phyloP scores from a whole-genome alignment of 1,140 invertebrate species.

The Zophobas morio region DNA sequence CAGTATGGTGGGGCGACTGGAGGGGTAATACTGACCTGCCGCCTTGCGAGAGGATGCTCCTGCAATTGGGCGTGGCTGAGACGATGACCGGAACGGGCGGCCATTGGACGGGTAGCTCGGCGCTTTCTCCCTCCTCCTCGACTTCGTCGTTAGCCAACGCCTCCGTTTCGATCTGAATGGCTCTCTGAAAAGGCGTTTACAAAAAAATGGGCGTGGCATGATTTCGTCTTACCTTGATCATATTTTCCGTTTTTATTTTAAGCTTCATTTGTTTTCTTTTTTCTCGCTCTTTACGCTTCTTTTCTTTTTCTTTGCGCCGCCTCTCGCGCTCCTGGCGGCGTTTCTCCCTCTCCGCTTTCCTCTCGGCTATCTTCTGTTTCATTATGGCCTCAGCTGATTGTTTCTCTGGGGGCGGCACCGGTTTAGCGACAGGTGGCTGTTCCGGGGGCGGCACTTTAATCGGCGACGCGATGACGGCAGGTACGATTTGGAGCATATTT shows the following conservation, averaged over 20 bases:
- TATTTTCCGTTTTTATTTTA: constrained; percentile 65
- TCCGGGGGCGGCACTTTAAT: background rate
- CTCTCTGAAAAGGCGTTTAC: constrained; percentile 57
- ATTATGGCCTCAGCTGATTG: constrained; percentile 56
- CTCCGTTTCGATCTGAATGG: constrained; percentile 63
- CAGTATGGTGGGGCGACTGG: background rate
- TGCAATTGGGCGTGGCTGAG: constrained; percentile 49
- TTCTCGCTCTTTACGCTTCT: constrained; percentile 64
- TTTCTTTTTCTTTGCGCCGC: constrained; percentile 65
- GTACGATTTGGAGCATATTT: constrained; percentile 74
- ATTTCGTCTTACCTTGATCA: constrained; percentile 64
- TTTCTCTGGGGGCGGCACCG: constrained; percentile 44
- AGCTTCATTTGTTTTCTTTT: constrained; percentile 62
- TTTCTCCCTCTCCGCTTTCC: constrained; percentile 62
- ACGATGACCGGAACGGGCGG: constrained; percentile 55
- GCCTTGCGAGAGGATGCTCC: constrained; percentile 58
- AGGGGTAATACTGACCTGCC: constrained; percentile 3
- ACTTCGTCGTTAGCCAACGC: constrained; percentile 67
- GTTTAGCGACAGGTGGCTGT: background rate
- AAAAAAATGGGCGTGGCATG: background rate
- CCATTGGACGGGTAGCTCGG: constrained; percentile 56
- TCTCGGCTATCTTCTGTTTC: constrained; percentile 59
- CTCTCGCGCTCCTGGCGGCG: constrained; percentile 61
- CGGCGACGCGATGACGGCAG: constrained; percentile 53
- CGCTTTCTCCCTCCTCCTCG: constrained; percentile 34